Percentiles rank a stretch among this genome's conserved stretches.
Evolutionary conservation across 2,797 vertebrate genomes (phyloP).

Genomic region (Molossus molossus): DNA sequence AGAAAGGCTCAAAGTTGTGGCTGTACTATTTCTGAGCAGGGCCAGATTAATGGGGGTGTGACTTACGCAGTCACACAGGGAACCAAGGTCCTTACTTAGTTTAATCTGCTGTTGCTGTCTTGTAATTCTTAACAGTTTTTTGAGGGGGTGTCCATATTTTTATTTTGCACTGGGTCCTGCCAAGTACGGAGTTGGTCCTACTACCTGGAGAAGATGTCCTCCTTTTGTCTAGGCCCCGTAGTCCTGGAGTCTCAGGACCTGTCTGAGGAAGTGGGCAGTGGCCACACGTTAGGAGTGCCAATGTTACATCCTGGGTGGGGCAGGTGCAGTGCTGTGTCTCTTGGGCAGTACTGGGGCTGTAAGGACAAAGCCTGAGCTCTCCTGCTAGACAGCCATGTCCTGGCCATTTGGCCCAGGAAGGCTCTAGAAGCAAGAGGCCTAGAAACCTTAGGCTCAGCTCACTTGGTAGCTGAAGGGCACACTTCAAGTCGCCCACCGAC

Average conservation of each 20-base stretch:
- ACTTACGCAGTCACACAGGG: not conserved
- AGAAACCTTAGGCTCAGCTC: not conserved
- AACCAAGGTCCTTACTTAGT: not conserved
- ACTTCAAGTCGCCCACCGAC: not conserved
- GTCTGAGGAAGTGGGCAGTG: not conserved
- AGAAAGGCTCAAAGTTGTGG: not conserved
- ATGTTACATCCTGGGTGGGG: not conserved
- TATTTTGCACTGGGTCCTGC: not conserved
- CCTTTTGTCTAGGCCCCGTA: not conserved
- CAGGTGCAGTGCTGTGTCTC: not conserved
- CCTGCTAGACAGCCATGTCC: not conserved
- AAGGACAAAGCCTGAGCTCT: not conserved
- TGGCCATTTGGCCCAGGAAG: not conserved
- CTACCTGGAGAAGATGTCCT: not conserved
- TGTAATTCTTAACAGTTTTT: constrained; percentile 36
- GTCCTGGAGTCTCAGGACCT: not conserved
- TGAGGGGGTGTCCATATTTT: not conserved
- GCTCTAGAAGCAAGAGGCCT: constrained; percentile 5
- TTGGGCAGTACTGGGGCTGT: not conserved
- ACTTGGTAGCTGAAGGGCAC: not conserved
- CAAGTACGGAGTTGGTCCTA: not conserved
- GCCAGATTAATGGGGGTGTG: not conserved
- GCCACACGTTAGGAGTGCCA: not conserved
- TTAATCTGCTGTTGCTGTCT: constrained; percentile 28
- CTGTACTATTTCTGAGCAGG: not conserved